A percentile compares a stretch with the other conserved stretches of the same genome.
These are phyloP conservation scores for Chromis chromis DNA, from an alignment of 2,797 vertebrate species.

Conservation along the genomic window DNA sequence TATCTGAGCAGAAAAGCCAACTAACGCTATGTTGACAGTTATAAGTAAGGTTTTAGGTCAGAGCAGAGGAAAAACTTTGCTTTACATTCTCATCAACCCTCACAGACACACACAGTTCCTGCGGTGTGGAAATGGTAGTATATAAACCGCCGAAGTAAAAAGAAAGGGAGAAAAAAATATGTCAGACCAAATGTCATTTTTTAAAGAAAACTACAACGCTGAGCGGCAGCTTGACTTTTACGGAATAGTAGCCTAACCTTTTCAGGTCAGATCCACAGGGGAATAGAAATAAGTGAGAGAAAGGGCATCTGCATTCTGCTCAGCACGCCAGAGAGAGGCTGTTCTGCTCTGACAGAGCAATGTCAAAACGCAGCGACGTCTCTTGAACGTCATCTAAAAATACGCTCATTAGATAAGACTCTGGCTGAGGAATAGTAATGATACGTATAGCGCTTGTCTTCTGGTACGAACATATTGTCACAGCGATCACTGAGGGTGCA, in stretches of 20 bases:
- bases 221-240: slow-evolving; percentile 57
- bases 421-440: too few relatives aligned
- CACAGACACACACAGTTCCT: not conserved
- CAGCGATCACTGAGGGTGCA: not conserved
- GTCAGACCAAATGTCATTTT: slow-evolving; percentile 39
- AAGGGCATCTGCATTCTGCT: slow-evolving; percentile 55
- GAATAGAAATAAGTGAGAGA: slow-evolving; percentile 50
- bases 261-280: slow-evolving; percentile 42
- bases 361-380: slow-evolving; percentile 22
- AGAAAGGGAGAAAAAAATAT: not conserved
- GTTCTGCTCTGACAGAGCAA: slow-evolving; percentile 23
- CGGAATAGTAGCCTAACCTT: slow-evolving; percentile 51
- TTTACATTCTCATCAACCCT: not conserved
- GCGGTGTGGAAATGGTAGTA: not conserved
- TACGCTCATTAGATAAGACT: slow-evolving; percentile 1
- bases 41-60: slow-evolving; percentile 10
- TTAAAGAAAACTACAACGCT: slow-evolving; percentile 44
- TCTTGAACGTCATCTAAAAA: slow-evolving; percentile 21
- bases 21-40: not conserved
- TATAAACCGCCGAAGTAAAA: not conserved
- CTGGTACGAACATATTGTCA: not conserved
- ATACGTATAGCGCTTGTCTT: not conserved
- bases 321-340: not conserved
- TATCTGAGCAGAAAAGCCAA: too few relatives aligned
- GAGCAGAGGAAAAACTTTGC: slow-evolving; percentile 1